A percentile compares a stretch with the other conserved stretches of the same genome.
Evolutionary conservation across 2,113 vertebrate genomes (phyloP).

Genomic region (Atlantisia rogersi): DNA sequence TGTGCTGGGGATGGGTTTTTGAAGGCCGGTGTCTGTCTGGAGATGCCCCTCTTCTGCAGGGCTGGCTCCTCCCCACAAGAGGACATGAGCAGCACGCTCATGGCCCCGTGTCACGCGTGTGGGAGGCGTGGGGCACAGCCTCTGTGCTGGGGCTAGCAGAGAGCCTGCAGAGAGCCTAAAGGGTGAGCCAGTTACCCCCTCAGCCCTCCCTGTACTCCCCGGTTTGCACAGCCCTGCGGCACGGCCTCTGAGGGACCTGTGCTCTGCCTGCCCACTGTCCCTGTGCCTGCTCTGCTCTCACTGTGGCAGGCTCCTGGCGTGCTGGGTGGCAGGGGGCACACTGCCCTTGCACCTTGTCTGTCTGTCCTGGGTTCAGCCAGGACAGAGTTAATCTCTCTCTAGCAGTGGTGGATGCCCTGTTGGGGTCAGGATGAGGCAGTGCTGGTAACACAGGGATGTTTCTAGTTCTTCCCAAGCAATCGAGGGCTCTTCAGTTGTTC

Average conservation of each 20-base stretch:
- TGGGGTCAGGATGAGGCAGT: no score
- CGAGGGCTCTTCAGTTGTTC: no score
- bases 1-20: background rate
- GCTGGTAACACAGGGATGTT: no score
- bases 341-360: background rate
- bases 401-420: no score
- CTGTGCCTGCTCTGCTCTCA: background rate
- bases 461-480: no score
- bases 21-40: background rate
- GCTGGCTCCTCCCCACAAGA: background rate
- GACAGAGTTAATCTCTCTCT: no score
- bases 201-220: no score
- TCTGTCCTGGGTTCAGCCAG: no score
- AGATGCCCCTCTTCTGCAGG: background rate
- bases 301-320: rapidly evolving
- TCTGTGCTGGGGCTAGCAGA: background rate
- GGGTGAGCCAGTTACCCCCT: background rate
- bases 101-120: rapidly evolving
- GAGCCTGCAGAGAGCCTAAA: rapidly evolving
- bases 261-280: background rate
- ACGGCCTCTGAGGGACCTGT: rapidly evolving
- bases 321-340: background rate
- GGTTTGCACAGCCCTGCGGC: rapidly evolving
- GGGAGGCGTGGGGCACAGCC: no score
- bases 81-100: rapidly evolving